Percentiles rank a stretch among this genome's conserved stretches.
These are phyloP conservation scores for Philereme transversata DNA, from an alignment of 2,888 invertebrate species.

Conservation along the genomic window DNA sequence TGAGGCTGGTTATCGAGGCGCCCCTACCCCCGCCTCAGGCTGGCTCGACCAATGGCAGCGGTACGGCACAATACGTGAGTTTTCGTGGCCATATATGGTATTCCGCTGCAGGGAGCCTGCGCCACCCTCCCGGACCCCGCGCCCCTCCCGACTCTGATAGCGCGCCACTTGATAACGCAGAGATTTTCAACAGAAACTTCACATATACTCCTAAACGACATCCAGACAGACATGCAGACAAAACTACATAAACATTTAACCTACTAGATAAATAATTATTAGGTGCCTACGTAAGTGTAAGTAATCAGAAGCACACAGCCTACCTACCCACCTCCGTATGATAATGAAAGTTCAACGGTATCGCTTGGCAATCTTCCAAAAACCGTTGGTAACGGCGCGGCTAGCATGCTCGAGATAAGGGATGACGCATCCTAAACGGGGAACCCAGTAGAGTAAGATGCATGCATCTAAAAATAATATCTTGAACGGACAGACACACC, in stretches of 20 bases:
- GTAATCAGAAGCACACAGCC: slow-evolving; percentile 2
- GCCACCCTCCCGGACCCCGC: slow-evolving; percentile 61
- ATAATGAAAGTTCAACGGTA: slow-evolving; percentile 47
- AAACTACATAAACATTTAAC: neutral
- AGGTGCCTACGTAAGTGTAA: slow-evolving; percentile 2
- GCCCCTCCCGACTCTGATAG: slow-evolving; percentile 56
- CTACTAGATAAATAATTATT: neutral
- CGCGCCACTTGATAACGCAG: slow-evolving; percentile 69
- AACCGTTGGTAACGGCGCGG: slow-evolving; percentile 29
- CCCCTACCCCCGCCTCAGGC: slow-evolving; percentile 79
- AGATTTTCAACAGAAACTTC: slow-evolving; percentile 51
- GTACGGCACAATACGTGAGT: slow-evolving; percentile 80
- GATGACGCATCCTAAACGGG: slow-evolving; percentile 29
- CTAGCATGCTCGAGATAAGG: slow-evolving; percentile 23
- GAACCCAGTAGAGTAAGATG: slow-evolving; percentile 22
- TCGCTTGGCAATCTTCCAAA: slow-evolving; percentile 48
- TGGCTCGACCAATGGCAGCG: slow-evolving; percentile 85
- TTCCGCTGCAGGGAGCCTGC: slow-evolving; percentile 85
- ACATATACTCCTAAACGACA: slow-evolving; percentile 45
- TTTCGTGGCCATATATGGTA: slow-evolving; percentile 78
- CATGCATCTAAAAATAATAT: slow-evolving; percentile 38
- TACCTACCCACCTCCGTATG: slow-evolving; percentile 11
- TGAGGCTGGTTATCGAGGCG: slow-evolving; percentile 80
- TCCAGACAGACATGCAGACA: slow-evolving; percentile 19
- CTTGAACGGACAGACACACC: slow-evolving; percentile 31